Conservation (phyloP, 2,797 vertebrate genomes). For the Petrocephalus schoutedeni region DNA sequence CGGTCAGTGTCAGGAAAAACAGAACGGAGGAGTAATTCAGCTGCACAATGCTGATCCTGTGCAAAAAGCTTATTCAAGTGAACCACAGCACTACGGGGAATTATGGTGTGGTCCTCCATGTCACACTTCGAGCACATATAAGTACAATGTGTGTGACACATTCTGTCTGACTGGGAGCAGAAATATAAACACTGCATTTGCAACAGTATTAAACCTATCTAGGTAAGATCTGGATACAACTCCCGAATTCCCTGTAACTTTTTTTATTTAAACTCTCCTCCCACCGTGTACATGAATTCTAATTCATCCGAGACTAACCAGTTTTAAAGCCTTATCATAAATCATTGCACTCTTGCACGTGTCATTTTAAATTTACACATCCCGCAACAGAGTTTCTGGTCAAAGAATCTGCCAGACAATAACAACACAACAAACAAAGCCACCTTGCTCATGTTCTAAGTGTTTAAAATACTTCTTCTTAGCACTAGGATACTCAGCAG, state of each 20-base stretch:
- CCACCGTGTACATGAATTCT: background rate
- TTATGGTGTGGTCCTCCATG: background rate
- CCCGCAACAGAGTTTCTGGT: background rate
- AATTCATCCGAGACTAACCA: background rate
- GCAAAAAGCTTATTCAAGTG: background rate
- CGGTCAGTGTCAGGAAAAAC: background rate
- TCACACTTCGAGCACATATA: background rate
- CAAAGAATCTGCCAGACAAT: background rate
- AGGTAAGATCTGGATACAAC: background rate
- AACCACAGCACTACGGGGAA: background rate
- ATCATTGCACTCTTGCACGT: background rate
- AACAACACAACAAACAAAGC: background rate
- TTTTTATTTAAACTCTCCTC: background rate
- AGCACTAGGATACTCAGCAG: background rate
- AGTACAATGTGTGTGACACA: background rate
- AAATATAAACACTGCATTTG: conserved; percentile 12
- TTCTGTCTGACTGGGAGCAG: background rate
- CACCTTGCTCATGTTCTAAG: background rate
- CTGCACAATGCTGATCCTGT: background rate
- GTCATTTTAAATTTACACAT: background rate
- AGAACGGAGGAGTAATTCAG: background rate
- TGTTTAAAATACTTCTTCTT: background rate
- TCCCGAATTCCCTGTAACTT: background rate
- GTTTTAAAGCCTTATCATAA: background rate
- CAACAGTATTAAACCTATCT: conserved; percentile 1